Evolutionary conservation across 2,888 invertebrate species (phyloP), one percentile per base, ranked within the genome.

Genomic region (Onthophagus sagittarius): DNA sequence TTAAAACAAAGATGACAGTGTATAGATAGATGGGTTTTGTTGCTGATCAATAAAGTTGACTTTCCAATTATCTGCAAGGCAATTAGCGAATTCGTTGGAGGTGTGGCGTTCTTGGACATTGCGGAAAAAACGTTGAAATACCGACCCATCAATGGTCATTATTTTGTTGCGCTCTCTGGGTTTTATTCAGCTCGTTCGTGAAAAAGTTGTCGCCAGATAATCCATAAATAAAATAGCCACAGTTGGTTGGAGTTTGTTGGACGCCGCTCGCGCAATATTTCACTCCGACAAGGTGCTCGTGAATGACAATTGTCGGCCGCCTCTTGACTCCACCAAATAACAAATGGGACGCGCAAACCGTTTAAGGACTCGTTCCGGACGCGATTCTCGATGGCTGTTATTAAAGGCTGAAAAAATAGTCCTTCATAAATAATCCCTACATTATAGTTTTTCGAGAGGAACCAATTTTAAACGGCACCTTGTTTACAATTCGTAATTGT

Each of bases 231-330:
- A 67, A 67, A n/a, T 67, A 67, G 67, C 67, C 31, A 67, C 67
- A 67, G 31, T 67, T 31, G 67, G 64, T 31, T 23, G 23, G 31
- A 31, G 67, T 67, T 31, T 32, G 67, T 23, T 67, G 9, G n/a
- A 32, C 23, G 67, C 32, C 15, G 67, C 23, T 32, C n/a, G 67
- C 67, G 23, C n/a, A 31, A 67, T 67, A 67, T 67, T 67, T 67
- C 32, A 67, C 32, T 23, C n/a, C n/a, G 23, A 67, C 67, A 67
- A 67, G 67, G 67, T 67, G 67, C 67, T 67, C 32, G 67, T 67
- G 67, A 67, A 67, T 67, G 67, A 67, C 67, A 67, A 67, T 67
- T 67, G 67, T 67, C 32, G 67, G 32, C 31, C 67, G 6, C 31
- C 15, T 67, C 31, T 67, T 67, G 31, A 67, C 67, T 67, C 32